Conservation (phyloP, 1,140 invertebrate species). For the Heliconius hewitsoni region DNA sequence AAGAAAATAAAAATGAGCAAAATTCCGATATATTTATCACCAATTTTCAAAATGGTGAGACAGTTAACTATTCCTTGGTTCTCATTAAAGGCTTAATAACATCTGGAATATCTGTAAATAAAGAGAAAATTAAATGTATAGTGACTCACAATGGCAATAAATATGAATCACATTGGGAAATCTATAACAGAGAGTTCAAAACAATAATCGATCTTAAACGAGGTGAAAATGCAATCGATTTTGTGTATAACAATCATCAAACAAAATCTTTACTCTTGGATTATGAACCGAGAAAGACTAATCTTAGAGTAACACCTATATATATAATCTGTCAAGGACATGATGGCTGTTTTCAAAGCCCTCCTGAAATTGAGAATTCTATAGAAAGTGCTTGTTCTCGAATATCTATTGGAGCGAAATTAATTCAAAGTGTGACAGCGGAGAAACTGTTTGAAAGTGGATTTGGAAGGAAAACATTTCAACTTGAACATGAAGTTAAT, state of each 20-base stretch:
- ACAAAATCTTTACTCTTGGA: conserved; percentile 60
- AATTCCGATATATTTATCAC: conserved; percentile 72
- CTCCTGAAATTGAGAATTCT: conserved; percentile 85
- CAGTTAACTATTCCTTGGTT: conserved; percentile 74
- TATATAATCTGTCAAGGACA: conserved; percentile 89
- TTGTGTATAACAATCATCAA: conserved; percentile 63
- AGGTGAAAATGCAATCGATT: conserved; percentile 72
- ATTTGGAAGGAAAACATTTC: conserved; percentile 90
- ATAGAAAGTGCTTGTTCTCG: conserved; percentile 88
- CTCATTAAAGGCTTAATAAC: conserved; percentile 77
- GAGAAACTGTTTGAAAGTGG: conserved; percentile 93
- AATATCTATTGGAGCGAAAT: conserved; percentile 88
- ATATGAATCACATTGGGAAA: conserved; percentile 65
- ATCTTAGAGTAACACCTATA: conserved; percentile 83
- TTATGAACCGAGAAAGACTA: conserved; percentile 76
- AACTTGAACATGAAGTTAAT: conserved; percentile 85
- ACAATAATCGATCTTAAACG: conserved; percentile 69
- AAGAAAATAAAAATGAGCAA: conserved; percentile 68
- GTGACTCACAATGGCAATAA: conserved; percentile 56
- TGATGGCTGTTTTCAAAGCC: conserved; percentile 91
- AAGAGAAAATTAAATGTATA: conserved; percentile 70
- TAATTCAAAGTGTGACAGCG: conserved; percentile 93
- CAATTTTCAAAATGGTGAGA: conserved; percentile 78
- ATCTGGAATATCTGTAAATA: conserved; percentile 67
- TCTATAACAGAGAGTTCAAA: conserved; percentile 79